Evolutionary conservation across 2,888 invertebrate genomes (phyloP).

Genomic region (Beris chalybata): DNA sequence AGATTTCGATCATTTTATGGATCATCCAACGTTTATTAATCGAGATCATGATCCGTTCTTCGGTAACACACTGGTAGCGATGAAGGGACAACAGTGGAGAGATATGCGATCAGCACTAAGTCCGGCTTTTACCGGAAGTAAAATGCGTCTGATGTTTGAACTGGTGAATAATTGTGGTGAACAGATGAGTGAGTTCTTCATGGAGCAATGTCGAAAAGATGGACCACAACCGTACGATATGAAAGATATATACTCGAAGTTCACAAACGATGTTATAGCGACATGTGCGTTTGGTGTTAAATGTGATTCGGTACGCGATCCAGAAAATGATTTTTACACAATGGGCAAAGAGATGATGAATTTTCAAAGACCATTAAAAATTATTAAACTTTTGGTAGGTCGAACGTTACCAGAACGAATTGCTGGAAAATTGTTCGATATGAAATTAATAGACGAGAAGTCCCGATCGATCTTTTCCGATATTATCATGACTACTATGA

Average conservation of each 20-base stretch:
- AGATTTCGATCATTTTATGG: slow-evolving; percentile 11
- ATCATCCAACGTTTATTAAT: neutral
- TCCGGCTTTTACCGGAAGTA: slow-evolving; percentile 57
- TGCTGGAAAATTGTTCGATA: slow-evolving; percentile 3
- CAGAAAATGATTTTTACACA: slow-evolving; percentile 58
- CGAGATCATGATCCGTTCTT: neutral
- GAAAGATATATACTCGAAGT: slow-evolving; percentile 57
- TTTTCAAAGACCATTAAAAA: neutral
- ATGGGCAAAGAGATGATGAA: slow-evolving; percentile 50
- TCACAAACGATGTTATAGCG: slow-evolving; percentile 61
- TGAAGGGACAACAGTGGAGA: slow-evolving; percentile 56
- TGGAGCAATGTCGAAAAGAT: slow-evolving; percentile 1
- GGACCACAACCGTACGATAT: slow-evolving; percentile 48
- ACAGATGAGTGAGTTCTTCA: neutral
- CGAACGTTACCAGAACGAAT: neutral
- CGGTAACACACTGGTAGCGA: slow-evolving; percentile 35
- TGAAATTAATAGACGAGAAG: neutral
- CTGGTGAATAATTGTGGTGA: slow-evolving; percentile 9
- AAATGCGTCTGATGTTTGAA: slow-evolving; percentile 57
- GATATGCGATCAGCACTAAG: slow-evolving; percentile 57
- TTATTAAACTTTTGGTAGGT: neutral
- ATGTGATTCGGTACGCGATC: slow-evolving; percentile 57
- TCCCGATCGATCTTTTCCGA: neutral
- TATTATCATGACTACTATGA: slow-evolving; percentile 3
- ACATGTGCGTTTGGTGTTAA: slow-evolving; percentile 59